Conservation (phyloP, 2,888 invertebrate species). For the Opisthograptis luteolata region DNA sequence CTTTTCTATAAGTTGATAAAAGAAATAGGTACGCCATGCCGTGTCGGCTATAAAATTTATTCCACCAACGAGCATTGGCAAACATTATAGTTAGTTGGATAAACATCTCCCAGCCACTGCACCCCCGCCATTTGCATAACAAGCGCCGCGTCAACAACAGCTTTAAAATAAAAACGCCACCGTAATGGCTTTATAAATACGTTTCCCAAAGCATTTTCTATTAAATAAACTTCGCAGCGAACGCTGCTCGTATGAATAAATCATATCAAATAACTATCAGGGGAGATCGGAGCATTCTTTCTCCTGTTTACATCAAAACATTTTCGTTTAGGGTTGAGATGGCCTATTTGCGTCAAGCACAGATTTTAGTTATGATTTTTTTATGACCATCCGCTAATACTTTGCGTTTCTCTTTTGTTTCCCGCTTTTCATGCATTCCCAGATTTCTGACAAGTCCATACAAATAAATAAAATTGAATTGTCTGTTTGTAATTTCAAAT, state of each 20-base stretch:
- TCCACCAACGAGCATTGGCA: conserved; percentile 52
- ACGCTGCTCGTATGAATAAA: conserved; percentile 86
- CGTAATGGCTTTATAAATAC: conserved; percentile 83
- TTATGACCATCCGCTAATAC: conserved; percentile 54
- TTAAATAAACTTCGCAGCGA: conserved; percentile 77
- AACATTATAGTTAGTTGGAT: conserved; percentile 59
- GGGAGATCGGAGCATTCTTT: conserved; percentile 75
- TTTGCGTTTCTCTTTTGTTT: conserved; percentile 36
- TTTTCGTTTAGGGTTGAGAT: conserved; percentile 64
- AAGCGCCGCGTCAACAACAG: conserved; percentile 68
- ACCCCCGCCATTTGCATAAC: conserved; percentile 71
- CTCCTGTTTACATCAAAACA: conserved; percentile 67
- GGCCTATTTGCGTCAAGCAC: conserved; percentile 53
- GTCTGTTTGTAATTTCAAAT: too few species aligned
- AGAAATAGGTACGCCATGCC: not conserved
- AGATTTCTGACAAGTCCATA: too few species aligned
- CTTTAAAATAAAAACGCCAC: conserved; percentile 65
- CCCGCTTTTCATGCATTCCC: conserved; percentile 8
- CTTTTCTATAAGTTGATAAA: not conserved
- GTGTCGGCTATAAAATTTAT: conserved; percentile 42
- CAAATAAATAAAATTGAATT: too few species aligned
- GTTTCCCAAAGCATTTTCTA: conserved; percentile 79
- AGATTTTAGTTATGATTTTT: conserved; percentile 67
- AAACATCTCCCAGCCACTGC: conserved; percentile 51
- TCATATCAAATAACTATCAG: conserved; percentile 90